Evolutionary conservation across 2,888 invertebrate species (phyloP).

Genomic region (Aspidiotus rigidus): DNA sequence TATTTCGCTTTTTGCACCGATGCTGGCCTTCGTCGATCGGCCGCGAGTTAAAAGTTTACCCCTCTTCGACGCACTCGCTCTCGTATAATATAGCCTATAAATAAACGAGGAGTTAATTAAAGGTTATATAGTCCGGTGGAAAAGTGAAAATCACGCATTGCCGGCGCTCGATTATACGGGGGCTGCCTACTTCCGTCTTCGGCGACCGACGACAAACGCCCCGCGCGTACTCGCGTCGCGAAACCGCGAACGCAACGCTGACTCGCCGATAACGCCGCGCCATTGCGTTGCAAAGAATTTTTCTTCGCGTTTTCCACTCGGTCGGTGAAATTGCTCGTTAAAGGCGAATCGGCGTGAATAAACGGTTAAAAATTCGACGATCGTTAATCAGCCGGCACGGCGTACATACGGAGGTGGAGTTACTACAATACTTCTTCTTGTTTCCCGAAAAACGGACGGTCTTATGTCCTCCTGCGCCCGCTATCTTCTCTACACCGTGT

Average conservation of each 20-base stretch:
- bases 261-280: constrained; percentile 2
- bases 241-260: not conserved
- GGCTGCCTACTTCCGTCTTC: no score
- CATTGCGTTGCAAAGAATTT: not conserved
- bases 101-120: constrained; percentile 33
- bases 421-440: not conserved
- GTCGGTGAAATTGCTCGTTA: constrained; percentile 2
- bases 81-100: constrained; percentile 15
- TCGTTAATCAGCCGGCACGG: not conserved
- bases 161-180: not conserved
- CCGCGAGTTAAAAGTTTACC: constrained; percentile 7
- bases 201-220: no score
- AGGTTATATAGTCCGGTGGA: constrained; percentile 11
- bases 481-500: not conserved
- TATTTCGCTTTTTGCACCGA: no score
- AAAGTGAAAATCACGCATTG: not conserved
- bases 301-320: not conserved
- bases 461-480: not conserved
- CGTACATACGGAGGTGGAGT: not conserved
- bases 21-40: not conserved
- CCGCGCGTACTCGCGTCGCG: no score
- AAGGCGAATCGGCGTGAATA: not conserved
- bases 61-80: not conserved
- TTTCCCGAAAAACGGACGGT: not conserved
- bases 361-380: constrained; percentile 10